Evolutionary conservation across 2,113 vertebrate species (phyloP), one percentile per base, ranked within the genome.

Genomic region (Antechinus flavipes): DNA sequence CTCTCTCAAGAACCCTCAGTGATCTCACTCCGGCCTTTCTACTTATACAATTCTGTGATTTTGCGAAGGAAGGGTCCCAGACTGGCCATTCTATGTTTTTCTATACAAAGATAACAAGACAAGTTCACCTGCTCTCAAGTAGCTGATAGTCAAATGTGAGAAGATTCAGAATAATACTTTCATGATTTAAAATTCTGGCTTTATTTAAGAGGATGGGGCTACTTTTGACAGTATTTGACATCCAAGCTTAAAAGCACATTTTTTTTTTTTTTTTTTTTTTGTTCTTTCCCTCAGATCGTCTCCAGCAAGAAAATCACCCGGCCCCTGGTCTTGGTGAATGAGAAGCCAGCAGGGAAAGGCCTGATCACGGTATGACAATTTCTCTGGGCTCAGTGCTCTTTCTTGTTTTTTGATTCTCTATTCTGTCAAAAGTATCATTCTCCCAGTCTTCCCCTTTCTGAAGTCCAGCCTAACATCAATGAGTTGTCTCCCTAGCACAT

Each of bases 221-320:
- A 42, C 42, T 84, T 84, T 84, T 84, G n/a, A 84, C 68, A 84
- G 19, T 42, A 19, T 84, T 42, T 84, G n/a, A 42, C 19, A 84
- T 49, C 61, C 90, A 84, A 1, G 30, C 61, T 46, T 91, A 56
- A 26, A 90, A 56, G 52, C 93, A 27, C 0, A 0, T 9, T 10
- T 11, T 50, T 50, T 42, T 42, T 49, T 49, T 49, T 49, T 49
- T 49, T 49, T 3, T 53, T 89, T 76, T 30, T 46, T 96, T 27
- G 96, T 93, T 97, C 93, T 5, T 90, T 91, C 90, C 50, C 54
- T 90, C 95, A 99, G 99, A 99, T 99, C 4, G 99, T 99, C 97
- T 99, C 99, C 97, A 99, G 99, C 99, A 99, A 99, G 99, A 99
- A 99, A 98, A 99, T 99, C 93, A 99, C 99, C 54, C 98, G 99